These are phyloP conservation scores for Caenorhabditis macrosperma DNA, from an alignment of 2,888 invertebrate species.

Conservation along the genomic window DNA sequence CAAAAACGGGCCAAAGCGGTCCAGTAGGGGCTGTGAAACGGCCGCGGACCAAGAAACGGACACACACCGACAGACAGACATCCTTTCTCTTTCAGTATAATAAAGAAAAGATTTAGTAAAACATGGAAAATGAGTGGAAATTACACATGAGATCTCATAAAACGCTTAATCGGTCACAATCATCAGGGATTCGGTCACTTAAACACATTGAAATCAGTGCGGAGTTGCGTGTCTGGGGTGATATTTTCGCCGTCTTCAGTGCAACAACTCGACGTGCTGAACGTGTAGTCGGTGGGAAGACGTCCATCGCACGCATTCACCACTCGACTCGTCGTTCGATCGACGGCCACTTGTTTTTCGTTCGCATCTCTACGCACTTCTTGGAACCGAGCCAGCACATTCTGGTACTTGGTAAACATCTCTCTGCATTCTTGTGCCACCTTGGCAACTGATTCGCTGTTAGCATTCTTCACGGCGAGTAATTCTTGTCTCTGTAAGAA, in stretches of 20 bases:
- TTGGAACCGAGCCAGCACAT: slow-evolving; percentile 6
- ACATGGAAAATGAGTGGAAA: too few relatives aligned
- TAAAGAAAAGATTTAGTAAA: too few relatives aligned
- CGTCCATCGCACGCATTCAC: neutral
- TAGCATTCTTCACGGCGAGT: slow-evolving; percentile 16
- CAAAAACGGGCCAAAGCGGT: too few relatives aligned
- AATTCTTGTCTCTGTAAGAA: slow-evolving; percentile 31
- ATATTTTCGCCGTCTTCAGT: slow-evolving; percentile 7
- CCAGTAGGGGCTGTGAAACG: too few relatives aligned
- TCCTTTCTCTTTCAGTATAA: too few relatives aligned
- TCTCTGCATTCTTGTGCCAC: neutral
- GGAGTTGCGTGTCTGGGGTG: slow-evolving; percentile 5
- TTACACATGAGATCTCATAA: too few relatives aligned
- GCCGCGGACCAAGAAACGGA: too few relatives aligned
- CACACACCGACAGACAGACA: too few relatives aligned
- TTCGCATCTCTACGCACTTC: neutral
- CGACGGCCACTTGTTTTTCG: slow-evolving; percentile 18
- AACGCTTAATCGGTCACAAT: too few relatives aligned
- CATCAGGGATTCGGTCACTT: too few relatives aligned
- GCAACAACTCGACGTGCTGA: slow-evolving; percentile 19
- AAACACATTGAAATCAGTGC: slow-evolving; percentile 15
- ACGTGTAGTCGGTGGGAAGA: slow-evolving; percentile 33
- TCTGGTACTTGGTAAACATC: neutral
- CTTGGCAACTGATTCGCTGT: slow-evolving; percentile 17
- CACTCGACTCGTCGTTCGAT: slow-evolving; percentile 14